Evolutionary conservation across 2,113 vertebrate genomes (phyloP).

Genomic region (Microcebus tavaratra): DNA sequence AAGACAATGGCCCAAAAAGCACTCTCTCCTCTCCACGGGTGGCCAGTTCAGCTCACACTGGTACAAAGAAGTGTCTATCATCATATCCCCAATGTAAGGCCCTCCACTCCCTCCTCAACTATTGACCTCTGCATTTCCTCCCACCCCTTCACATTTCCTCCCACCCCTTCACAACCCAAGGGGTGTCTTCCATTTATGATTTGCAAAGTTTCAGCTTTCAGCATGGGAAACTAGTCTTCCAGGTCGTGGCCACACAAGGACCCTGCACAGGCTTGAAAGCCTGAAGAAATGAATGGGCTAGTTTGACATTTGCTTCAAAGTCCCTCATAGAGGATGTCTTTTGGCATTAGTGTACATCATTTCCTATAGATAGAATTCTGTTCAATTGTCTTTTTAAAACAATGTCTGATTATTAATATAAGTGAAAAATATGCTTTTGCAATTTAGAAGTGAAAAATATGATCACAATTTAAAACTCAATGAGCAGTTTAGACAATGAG

Average conservation of each 20-base stretch:
- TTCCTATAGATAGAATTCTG: not conserved
- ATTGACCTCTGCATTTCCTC: not conserved
- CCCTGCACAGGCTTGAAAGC: not conserved
- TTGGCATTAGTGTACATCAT: not conserved
- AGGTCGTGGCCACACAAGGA: not conserved
- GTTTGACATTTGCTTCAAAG: not conserved
- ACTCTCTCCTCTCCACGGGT: too few species aligned
- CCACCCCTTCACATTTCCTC: not conserved
- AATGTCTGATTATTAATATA: not conserved
- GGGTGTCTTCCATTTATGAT: not conserved
- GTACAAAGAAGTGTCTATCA: not conserved
- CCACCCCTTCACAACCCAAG: not conserved
- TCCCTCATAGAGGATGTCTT: not conserved
- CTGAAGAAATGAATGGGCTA: not conserved
- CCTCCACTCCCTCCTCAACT: not conserved
- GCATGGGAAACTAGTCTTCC: not conserved
- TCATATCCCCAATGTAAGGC: not conserved
- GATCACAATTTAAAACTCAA: not conserved
- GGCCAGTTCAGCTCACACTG: not conserved
- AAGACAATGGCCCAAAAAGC: not conserved
- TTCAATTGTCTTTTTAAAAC: not conserved
- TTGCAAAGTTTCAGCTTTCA: not conserved
- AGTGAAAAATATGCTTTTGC: not conserved
- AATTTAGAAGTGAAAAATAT: not conserved
- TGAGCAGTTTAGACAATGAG: not conserved